Evolutionary conservation across 2,113 vertebrate genomes (phyloP), one percentile per base, ranked within the genome.

Genomic region (Peromyscus polionotus): DNA sequence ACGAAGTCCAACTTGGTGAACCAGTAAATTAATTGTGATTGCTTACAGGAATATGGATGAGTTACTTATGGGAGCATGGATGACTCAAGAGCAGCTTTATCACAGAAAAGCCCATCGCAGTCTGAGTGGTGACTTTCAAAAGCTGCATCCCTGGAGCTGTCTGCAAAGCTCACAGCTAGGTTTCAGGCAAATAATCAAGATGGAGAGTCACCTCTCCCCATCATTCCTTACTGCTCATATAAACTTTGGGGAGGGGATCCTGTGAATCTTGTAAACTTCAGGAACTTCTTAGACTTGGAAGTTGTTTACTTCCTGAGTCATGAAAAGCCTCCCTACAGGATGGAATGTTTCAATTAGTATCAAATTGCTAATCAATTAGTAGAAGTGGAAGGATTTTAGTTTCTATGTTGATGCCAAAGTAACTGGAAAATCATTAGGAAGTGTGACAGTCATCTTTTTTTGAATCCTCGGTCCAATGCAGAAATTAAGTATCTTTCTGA

Each of bases 341-440:
- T 63, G n/a, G 19, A 87, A 51, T 68, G 61, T 87, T 68, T 68
- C 31, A 24, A 87, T 68, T 87, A 51, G 42, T 22, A 51, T 48
- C 42, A 87, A 87, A 48, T 12, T 68, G 28, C 16, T 86, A 12
- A 5, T 63, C 14, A 63, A 68, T 4, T 48, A 91, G 87, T 16
- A 59, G 31, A 75, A 63, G 42, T 65, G 5, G 39, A 59, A 94
- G 51, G 1, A 75, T 92, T 94, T 96, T 51, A 93, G 70, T 95
- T 94, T 91, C 39, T 83, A 77, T 67, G 36, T 91, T 92, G 26
- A 39, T 33, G 48, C 14, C 51, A 90, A 95, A 48, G 16, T 42
- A 94, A 39, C 70, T 90, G 77, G 39, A 73, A 91, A 91, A 17
- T 86, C 77, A 95, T 45, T 91, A 86, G 45, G 8, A 83, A 92